Evolutionary conservation across 2,113 vertebrate species (phyloP).

Genomic region (Psittacara wagleri): DNA sequence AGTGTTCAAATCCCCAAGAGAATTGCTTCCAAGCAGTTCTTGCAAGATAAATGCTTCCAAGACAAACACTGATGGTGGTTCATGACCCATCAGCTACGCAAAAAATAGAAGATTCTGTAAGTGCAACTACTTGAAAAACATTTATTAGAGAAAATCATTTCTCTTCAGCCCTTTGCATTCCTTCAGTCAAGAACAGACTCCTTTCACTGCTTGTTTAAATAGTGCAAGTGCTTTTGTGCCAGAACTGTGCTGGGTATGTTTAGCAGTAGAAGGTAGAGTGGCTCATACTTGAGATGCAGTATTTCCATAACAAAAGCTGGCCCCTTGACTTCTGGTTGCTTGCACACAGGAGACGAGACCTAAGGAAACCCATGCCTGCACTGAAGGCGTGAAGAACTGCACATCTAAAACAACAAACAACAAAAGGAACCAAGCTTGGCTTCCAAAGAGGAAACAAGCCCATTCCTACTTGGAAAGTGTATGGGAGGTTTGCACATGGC

Average conservation of each 20-base stretch:
- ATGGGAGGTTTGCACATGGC: background rate
- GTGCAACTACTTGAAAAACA: background rate
- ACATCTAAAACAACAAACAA: background rate
- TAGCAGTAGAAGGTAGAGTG: background rate
- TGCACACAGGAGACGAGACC: background rate
- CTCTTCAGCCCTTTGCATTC: background rate
- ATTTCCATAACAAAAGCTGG: background rate
- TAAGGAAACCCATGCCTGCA: background rate
- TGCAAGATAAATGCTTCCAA: background rate
- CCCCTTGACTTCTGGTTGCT: too few relatives aligned
- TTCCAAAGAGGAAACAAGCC: background rate
- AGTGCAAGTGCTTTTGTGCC: background rate
- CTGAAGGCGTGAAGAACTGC: background rate
- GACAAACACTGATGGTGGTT: background rate
- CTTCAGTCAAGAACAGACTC: background rate
- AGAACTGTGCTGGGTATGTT: too few relatives aligned
- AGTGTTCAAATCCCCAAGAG: background rate
- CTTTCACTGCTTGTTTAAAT: background rate
- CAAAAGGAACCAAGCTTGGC: background rate
- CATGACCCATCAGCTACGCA: background rate
- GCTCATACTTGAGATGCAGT: fast-evolving
- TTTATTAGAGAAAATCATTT: background rate
- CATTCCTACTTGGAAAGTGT: background rate
- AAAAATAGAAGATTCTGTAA: background rate
- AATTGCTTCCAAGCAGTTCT: background rate